Evolutionary conservation across 2,797 vertebrate genomes (phyloP), one percentile per base, ranked within the genome.

Genomic region (Gobionotothen gibberifrons): DNA sequence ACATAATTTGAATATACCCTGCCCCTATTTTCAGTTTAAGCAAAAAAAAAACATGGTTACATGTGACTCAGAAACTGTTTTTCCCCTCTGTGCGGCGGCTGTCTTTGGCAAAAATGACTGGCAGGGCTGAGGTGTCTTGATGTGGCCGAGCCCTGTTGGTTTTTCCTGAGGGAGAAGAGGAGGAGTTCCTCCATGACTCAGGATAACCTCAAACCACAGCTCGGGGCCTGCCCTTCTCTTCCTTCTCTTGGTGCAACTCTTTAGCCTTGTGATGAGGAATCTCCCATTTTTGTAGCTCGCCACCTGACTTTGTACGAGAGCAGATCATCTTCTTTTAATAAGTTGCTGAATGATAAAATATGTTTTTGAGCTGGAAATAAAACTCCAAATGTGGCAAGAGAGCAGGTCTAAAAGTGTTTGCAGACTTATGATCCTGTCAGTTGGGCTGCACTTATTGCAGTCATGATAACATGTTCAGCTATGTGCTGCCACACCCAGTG

Each of bases 181-280:
- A 87, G 82, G 85, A 73, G 62, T 72, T 82, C 56, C 65, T 44
- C 67, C 60, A 46, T 91, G 83, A 90, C 72, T 90, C 83, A 89
- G 71, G 73, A 64, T 74, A 86, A 82, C 90, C 84, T 87, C 84
- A 87, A 79, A 79, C 83, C 85, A 46, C 84, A 82, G n/a, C 39
- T 3, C 0, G 2, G 77, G 76, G 83, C 36, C 76, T 57, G 72
- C 78, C 79, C 78, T 71, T 44, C 57, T 15, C 1, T 56, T 64
- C 22, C 21, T 43, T 16, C 57, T 29, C 62, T 52, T 51, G 66
- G 12, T 14, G 47, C 46, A 69, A 16, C 65, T 79, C 53, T 58
- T 26, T 3, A 53, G 32, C 39, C 39, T 4, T 15, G 7, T 26
- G 29, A 26, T 12, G 47, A 69, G 58, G 79, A 86, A 61, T 75